A percentile compares a stretch with the other conserved stretches of the same genome.
Conservation (phyloP, 2,797 vertebrate species). For the Xenentodon cancila region DNA sequence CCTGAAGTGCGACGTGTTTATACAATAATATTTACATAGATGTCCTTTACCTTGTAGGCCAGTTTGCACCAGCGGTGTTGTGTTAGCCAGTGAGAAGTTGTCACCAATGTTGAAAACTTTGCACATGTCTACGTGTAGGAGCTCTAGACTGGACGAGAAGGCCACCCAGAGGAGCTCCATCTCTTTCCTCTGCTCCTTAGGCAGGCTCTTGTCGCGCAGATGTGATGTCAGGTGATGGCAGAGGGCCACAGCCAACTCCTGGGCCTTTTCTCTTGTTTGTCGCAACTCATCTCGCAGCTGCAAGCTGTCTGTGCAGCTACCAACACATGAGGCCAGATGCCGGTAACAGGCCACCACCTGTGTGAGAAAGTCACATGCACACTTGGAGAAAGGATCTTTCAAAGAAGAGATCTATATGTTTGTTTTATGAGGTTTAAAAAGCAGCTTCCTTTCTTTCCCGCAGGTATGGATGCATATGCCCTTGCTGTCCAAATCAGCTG, state of each 20-base stretch:
- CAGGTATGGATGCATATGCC: neutral
- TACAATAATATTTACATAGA: no score
- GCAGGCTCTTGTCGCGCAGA: conserved; percentile 80
- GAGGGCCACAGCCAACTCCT: conserved; percentile 66
- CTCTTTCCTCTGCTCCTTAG: conserved; percentile 73
- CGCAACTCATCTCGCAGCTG: conserved; percentile 81
- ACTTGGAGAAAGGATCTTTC: no score
- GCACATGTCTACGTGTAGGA: conserved; percentile 85
- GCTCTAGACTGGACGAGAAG: conserved; percentile 85
- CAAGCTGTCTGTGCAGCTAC: conserved; percentile 79
- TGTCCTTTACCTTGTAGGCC: conserved; percentile 81
- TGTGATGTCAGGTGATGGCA: conserved; percentile 75
- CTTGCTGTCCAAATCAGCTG: neutral
- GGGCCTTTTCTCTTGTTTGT: conserved; percentile 80
- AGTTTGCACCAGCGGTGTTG: conserved; percentile 76
- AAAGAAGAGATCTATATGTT: no score
- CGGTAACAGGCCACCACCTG: conserved; percentile 87
- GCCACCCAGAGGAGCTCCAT: conserved; percentile 86
- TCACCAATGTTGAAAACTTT: conserved; percentile 80
- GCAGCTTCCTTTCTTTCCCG: neutral
- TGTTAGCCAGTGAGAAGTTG: conserved; percentile 68
- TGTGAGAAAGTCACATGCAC: neutral
- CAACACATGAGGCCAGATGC: conserved; percentile 82
- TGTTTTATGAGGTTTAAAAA: neutral
- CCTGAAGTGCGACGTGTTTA: no score